phyloP scores from a whole-genome alignment of 1,140 invertebrate species.

The Wasmannia auropunctata region DNA sequence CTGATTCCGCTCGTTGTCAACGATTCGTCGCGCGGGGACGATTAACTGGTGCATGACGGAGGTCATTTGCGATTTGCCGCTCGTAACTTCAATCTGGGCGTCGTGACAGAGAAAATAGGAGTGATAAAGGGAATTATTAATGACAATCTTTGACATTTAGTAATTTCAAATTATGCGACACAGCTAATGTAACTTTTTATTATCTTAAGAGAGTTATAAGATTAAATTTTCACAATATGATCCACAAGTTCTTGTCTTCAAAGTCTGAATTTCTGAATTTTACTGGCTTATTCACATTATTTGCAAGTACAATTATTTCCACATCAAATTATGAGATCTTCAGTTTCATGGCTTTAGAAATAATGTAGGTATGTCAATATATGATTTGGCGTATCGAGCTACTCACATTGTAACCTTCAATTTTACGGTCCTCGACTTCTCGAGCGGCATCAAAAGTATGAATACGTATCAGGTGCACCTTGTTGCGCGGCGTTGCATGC shows the following conservation, averaged over 20 bases:
- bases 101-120: neutral
- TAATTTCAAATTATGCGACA: neutral
- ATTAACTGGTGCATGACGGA: slow-evolving; percentile 48
- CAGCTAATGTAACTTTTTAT: neutral
- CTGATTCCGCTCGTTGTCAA: slow-evolving; percentile 26
- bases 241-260: neutral
- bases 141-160: slow-evolving; percentile 3
- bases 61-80: slow-evolving; percentile 35
- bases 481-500: slow-evolving; percentile 75
- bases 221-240: neutral
- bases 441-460: slow-evolving; percentile 71
- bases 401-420: too few relatives aligned
- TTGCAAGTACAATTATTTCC: neutral
- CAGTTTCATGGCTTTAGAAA: neutral
- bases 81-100: slow-evolving; percentile 4
- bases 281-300: neutral
- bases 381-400: too few relatives aligned
- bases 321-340: neutral
- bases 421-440: slow-evolving; percentile 58
- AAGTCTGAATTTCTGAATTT: neutral
- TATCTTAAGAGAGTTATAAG: neutral
- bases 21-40: slow-evolving; percentile 41
- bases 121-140: slow-evolving; percentile 25
- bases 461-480: slow-evolving; percentile 80
- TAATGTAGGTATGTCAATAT: too few relatives aligned